Conservation (phyloP, 1,140 invertebrate species). For the Lordiphosa collinella region DNA sequence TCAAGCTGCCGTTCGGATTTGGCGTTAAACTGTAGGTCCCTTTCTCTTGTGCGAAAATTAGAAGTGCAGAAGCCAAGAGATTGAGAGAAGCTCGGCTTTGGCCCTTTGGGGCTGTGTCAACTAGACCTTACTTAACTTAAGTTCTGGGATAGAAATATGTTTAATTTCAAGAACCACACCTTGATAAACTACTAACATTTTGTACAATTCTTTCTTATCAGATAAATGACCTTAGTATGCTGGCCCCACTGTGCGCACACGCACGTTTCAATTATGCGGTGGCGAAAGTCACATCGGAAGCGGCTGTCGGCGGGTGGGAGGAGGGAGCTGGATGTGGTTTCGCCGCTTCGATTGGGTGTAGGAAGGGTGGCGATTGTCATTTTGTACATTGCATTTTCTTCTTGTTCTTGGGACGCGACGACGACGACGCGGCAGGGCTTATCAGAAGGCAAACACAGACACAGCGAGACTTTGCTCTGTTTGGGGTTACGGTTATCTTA, state of each 20-base stretch:
- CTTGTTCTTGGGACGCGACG: not conserved
- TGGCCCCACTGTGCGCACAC: not conserved
- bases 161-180: no score
- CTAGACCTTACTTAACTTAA: no score
- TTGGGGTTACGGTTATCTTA: slow-evolving; percentile 67
- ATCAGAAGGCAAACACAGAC: slow-evolving; percentile 43
- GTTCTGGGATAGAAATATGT: no score
- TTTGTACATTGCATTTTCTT: slow-evolving; percentile 15
- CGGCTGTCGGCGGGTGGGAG: not conserved
- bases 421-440: slow-evolving; percentile 13
- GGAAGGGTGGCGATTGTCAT: slow-evolving; percentile 37
- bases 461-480: slow-evolving; percentile 13
- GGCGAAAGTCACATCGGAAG: not conserved
- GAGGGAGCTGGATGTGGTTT: not conserved
- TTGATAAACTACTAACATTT: no score
- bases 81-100: no score
- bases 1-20: no score
- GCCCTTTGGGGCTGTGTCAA: no score
- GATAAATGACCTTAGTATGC: no score
- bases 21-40: no score
- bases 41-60: no score
- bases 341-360: not conserved
- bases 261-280: slow-evolving; percentile 7
- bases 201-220: no score
- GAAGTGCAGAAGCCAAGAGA: no score